phyloP scores from a whole-genome alignment of 2,888 invertebrate species.

The Aelia acuminata region DNA sequence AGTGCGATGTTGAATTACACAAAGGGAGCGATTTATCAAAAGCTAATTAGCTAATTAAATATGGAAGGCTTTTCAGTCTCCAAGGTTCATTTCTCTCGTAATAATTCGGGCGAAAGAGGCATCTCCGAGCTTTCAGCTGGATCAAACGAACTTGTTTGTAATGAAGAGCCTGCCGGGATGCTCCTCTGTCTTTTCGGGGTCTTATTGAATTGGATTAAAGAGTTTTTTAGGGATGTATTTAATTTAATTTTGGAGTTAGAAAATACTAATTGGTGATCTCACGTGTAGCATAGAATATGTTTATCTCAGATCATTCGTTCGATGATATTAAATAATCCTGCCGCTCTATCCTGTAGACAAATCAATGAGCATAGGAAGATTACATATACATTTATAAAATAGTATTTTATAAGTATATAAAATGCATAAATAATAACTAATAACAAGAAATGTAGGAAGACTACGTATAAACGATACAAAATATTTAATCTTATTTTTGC shows the following conservation, averaged over 20 bases:
- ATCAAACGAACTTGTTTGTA: neutral
- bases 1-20: neutral
- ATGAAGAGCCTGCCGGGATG: neutral
- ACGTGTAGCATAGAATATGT: too few relatives aligned
- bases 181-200: neutral
- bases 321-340: too few relatives aligned
- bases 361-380: too few relatives aligned
- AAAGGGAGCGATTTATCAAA: neutral
- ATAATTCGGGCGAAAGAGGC: neutral
- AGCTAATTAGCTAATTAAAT: constrained; percentile 21
- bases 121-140: neutral
- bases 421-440: too few relatives aligned
- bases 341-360: too few relatives aligned
- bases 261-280: neutral
- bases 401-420: too few relatives aligned
- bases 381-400: too few relatives aligned
- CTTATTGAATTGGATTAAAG: neutral
- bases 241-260: neutral
- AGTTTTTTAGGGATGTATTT: neutral
- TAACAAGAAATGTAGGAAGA: too few relatives aligned
- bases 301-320: too few relatives aligned
- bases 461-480: too few relatives aligned
- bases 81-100: constrained; percentile 14
- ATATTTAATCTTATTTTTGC: too few relatives aligned
- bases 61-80: neutral